Conservation (phyloP, 1,140 invertebrate genomes). For the Vanessa tameamea region DNA sequence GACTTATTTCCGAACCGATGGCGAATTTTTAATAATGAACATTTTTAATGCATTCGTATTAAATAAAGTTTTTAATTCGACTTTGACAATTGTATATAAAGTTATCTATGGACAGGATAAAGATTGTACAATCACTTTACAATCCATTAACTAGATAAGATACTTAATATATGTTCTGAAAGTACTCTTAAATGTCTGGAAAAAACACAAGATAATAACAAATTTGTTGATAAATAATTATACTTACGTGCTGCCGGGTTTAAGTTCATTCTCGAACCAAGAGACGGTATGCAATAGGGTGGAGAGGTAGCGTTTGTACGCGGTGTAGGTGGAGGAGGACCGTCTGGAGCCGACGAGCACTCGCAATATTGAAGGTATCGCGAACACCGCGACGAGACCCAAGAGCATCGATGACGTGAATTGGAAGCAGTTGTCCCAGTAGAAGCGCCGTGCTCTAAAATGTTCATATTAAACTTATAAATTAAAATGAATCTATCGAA, state of each 20-base stretch:
- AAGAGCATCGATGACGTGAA: constrained; percentile 82
- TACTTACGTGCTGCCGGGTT: constrained; percentile 43
- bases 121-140: no score
- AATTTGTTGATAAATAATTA: not conserved
- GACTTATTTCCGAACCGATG: no score
- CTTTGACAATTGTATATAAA: no score
- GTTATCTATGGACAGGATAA: no score
- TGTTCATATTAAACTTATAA: not conserved
- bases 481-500: no score
- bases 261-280: constrained; percentile 87
- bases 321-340: constrained; percentile 82
- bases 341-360: constrained; percentile 85
- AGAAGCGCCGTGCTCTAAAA: constrained; percentile 85
- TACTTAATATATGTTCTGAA: no score
- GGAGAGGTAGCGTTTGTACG: constrained; percentile 88
- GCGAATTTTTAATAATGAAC: no score
- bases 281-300: constrained; percentile 87
- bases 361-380: constrained; percentile 83
- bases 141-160: no score
- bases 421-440: constrained; percentile 82
- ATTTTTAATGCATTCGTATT: no score
- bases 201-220: no score
- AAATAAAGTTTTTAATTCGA: no score
- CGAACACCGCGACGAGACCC: constrained; percentile 84
- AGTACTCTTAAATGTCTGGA: no score